Evolutionary conservation across 2,797 vertebrate species (phyloP), one percentile per base, ranked within the genome.

Genomic region (Potorous gilbertii): DNA sequence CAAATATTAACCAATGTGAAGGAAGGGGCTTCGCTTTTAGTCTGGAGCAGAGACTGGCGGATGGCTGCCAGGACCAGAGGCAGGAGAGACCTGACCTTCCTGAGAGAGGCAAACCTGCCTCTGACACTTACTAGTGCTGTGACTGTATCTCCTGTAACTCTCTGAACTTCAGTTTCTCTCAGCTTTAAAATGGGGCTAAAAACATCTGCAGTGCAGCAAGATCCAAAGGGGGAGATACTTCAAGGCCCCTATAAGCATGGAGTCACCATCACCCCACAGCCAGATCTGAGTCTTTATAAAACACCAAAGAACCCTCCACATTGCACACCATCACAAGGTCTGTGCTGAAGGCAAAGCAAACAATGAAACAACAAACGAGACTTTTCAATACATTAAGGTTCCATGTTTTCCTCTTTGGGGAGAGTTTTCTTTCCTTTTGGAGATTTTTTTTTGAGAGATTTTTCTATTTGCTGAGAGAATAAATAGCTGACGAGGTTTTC

Each of bases 1-100:
- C 93, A 96, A 94, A 96, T 93, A 94, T 90, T 96, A 90, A 96
- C 93, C 90, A 96, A 96, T 59, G 40, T 9, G 91, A 18, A 52
- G 24, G 50, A 92, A 59, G 91, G 74, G 29, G n/a, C 92, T 95
- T 95, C 50, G 90, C 92, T 94, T 54, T 96, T 74, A 59, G 56
- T 90, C 92, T 66, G n/a, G 55, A 95, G 93, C 87, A 55, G 59
- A 93, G 96, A 90, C 59, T 90, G 57, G 54, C 29, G 3, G 54
- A 50, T 24, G 66, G 6, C 16, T 40, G 1, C 34, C 62, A 74
- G 62, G 62, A 62, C 8, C 3, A 34, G 29, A 31, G 12, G 31
- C 31, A 34, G 34, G n/a, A 46, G 8, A 40, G n/a, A 16, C 66
- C 59, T 62, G 29, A 31, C 10, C 12, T 21, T 62, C 50, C 50